Base-by-base conservation (phyloP, 2,888 invertebrate genomes). In the Geotrupes spiniger region DNA sequence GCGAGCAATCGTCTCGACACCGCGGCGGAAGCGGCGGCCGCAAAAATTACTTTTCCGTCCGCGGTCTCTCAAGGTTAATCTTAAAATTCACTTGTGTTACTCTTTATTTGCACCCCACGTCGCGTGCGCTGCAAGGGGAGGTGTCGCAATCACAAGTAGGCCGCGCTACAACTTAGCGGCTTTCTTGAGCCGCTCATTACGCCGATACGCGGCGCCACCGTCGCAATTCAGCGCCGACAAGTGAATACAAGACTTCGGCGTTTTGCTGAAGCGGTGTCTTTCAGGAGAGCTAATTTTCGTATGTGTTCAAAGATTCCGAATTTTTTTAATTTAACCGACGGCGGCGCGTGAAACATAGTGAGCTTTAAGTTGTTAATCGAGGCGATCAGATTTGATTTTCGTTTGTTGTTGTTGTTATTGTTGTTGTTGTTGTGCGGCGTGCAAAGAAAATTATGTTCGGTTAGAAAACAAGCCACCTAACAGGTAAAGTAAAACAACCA, bases 91-190 rank as follows among this genome's bases (percentile, higher is more conserved):
- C 31, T 40, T 33, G 40, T 29, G 33, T 40, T 46, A 39, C 25
- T 39, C 40, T 46, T 46, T 14, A 15, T 46, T 46, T 46, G 39
- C 25, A 31, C 40, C 40, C 40, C 15, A 36, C 36, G 40, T 50
- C 45, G 50, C 50, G 50, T 50, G 50, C 41, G 36, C 42, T 36
- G 39, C 44, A 40, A 36, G 44, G 44, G 49, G 43, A 44, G 45
- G 49, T 44, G 45, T 50, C 37, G 29, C 41, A 50, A 50, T 50
- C 39, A 29, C 44, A 50, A 50, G 50, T 50, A 50, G 50, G 50
- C 50, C 50, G 46, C 25, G 40, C 44, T 41, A 40, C 27, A 33
- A 33, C 27, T 46, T 45, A 36, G 50, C 37, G 40, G 45, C 36
- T 38, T 38, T 42, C 29, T 43, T 43, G 21, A 12, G 29, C 31